Base-by-base conservation (phyloP, 1,140 invertebrate species). In the Adoxophyes honmai region DNA sequence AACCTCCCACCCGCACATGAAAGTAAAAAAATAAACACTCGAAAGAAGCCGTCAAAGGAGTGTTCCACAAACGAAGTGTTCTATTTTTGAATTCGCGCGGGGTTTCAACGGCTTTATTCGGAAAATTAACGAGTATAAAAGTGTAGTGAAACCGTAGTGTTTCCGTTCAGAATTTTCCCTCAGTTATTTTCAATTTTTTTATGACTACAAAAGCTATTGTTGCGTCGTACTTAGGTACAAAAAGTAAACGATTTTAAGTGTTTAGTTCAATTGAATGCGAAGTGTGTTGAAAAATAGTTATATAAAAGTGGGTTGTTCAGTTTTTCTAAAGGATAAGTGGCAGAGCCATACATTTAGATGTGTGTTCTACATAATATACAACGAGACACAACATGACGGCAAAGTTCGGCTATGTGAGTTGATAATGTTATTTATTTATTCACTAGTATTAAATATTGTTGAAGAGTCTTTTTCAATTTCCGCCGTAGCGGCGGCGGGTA, bases 311-410 rank as follows among this genome's bases (percentile, higher is more conserved):
- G 69, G 73, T 82, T 83, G 82, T 85, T 83, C 75, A 76, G 81
- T 86, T 86, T 79, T 80, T 72, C 34, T 75, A 70, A 81, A 75
- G 70, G 80, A 73, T 83, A 73, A 72, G 68, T 76, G 57, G 81
- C 75, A 72, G 81, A 68, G 72, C 62, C 87, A 85, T 81, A 83
- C 79, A 79, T 82, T 86, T 88, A 88, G 86, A 88, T 88, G 86
- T 77, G 73, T 86, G 82, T 84, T 80, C 78, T 70, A 86, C 75
- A 84, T 86, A 87, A 82, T 81, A 78, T 86, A 86, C 83, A 88
- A 89, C 86, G 80, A 81, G 79, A 86, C 86, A 85, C 88, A 90
- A 89, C 89, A 90, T 90, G 89, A 90, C 89, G 89, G 88, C 86
- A 89, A 89, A 88, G 84, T 85, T 89, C 81, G 87, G 89, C 88